Evolutionary conservation across 2,888 invertebrate genomes (phyloP).

Genomic region (Machimus atricapillus): DNA sequence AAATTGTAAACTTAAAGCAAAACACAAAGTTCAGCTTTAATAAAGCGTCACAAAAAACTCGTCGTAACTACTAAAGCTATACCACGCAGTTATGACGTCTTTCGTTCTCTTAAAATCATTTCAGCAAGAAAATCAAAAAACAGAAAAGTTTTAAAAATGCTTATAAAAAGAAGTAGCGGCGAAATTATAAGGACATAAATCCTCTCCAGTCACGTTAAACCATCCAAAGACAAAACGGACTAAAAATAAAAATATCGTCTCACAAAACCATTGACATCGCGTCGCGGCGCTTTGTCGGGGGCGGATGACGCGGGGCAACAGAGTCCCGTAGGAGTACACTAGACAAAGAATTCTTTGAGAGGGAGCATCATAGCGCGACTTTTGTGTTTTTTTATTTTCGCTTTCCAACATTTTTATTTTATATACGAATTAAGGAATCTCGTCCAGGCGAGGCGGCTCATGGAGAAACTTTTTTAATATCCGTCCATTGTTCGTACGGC

Average conservation of each 20-base stretch:
- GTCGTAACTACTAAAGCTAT: not conserved
- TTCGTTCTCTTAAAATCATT: not conserved
- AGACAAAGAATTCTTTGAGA: not conserved
- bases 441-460: not conserved
- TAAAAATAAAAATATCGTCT: not conserved
- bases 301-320: not conserved
- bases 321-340: not conserved
- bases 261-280: not conserved
- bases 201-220: not conserved
- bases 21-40: not conserved
- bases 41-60: not conserved
- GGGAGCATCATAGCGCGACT: not conserved
- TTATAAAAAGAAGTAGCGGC: not conserved
- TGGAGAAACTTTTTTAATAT: not conserved
- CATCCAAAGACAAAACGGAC: not conserved
- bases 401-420: not conserved
- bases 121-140: not conserved
- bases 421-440: not conserved
- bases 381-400: not conserved
- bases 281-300: not conserved
- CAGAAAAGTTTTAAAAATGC: not conserved
- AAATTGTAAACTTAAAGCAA: not conserved
- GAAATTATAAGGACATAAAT: not conserved
- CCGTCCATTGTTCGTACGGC: not conserved
- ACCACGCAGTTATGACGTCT: not conserved